Percentiles rank a stretch among this genome's conserved stretches.
phyloP scores from a whole-genome alignment of 2,113 vertebrate genomes.

The Daphoenositta chrysoptera region DNA sequence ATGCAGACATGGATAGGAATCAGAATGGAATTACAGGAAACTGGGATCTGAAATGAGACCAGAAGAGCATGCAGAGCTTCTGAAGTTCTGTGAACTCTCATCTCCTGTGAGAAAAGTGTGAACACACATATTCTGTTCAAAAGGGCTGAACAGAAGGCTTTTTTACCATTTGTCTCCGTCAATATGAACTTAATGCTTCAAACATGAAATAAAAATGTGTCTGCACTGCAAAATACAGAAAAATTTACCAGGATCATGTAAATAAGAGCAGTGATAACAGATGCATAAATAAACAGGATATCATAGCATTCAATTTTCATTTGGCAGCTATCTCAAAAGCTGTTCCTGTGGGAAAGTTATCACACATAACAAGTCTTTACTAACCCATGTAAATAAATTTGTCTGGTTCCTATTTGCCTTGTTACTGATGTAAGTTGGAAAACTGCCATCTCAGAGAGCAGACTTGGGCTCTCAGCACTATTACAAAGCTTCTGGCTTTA shows the following conservation, averaged over 20 bases:
- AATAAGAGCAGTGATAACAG: conserved; percentile 45
- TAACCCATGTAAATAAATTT: conserved; percentile 39
- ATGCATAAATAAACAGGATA: conserved; percentile 36
- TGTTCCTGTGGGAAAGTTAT: conserved; percentile 25
- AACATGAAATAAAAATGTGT: not conserved
- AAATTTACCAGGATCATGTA: not conserved
- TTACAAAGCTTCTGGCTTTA: not conserved
- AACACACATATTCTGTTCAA: not conserved
- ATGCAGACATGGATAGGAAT: not conserved
- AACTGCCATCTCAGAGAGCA: not conserved
- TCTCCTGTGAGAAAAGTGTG: not conserved
- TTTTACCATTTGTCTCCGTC: not conserved
- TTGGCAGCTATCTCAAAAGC: conserved; percentile 37
- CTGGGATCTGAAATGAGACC: not conserved
- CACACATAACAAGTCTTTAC: not conserved
- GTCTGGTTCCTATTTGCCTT: not conserved
- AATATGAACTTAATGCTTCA: conserved; percentile 28
- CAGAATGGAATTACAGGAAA: not conserved
- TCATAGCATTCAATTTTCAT: conserved; percentile 2
- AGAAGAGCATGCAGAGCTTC: not conserved
- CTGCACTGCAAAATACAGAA: not conserved
- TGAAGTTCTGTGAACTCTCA: conserved; percentile 7
- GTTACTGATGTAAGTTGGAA: not conserved
- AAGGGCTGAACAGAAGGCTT: conserved; percentile 38
- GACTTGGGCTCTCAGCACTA: not conserved